These are phyloP conservation scores for Drosophila erecta DNA, from an alignment of 1,140 invertebrate species.

Conservation along the genomic window DNA sequence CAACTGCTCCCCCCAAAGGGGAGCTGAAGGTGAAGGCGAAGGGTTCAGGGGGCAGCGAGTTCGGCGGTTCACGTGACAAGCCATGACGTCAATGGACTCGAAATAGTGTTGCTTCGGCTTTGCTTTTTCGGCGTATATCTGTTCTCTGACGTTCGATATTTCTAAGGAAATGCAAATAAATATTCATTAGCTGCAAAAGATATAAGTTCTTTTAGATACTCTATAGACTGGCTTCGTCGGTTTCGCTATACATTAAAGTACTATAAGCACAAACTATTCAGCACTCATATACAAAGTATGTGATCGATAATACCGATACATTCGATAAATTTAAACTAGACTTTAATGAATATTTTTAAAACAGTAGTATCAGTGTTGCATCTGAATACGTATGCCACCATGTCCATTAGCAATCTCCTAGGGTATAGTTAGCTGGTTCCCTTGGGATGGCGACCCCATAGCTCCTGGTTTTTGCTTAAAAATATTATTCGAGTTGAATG, in stretches of 20 bases:
- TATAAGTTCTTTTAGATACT: neutral
- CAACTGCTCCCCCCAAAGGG: constrained; percentile 8
- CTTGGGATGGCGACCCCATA: neutral
- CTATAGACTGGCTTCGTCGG: too few relatives aligned
- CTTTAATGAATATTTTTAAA: too few relatives aligned
- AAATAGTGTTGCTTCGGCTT: constrained; percentile 11
- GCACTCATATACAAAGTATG: too few relatives aligned
- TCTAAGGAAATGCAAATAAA: constrained; percentile 17
- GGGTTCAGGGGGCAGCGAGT: neutral
- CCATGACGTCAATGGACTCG: constrained; percentile 22
- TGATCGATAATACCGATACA: too few relatives aligned
- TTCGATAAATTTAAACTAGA: neutral
- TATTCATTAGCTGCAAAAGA: constrained; percentile 7
- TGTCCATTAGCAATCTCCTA: neutral
- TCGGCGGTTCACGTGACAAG: constrained; percentile 11
- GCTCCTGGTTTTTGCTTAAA: neutral
- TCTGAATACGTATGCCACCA: neutral
- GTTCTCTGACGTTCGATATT: constrained; percentile 2
- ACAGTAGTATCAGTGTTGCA: too few relatives aligned
- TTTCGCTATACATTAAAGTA: too few relatives aligned
- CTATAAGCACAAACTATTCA: too few relatives aligned
- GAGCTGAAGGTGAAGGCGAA: neutral
- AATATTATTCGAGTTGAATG: constrained; percentile 1
- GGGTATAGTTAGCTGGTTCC: neutral
- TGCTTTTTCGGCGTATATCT: neutral